Evolutionary conservation across 2,888 invertebrate genomes (phyloP).

Genomic region (Trissonchulus latispiculum): DNA sequence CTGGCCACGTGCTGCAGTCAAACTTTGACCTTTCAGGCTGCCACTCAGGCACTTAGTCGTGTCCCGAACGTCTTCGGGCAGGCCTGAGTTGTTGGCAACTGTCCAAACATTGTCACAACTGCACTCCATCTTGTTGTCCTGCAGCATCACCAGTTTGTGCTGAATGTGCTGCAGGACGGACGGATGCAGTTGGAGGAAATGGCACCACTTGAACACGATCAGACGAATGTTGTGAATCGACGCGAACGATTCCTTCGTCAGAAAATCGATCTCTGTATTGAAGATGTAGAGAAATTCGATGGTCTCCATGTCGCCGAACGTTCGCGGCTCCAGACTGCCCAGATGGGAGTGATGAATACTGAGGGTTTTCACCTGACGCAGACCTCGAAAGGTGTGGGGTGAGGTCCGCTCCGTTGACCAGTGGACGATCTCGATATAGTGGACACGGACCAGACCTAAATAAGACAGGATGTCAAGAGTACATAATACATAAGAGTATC

Average conservation of each 20-base stretch:
- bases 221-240: conserved; percentile 14
- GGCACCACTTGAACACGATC: conserved; percentile 9
- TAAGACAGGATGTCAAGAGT: too few relatives aligned
- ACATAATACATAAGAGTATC: too few relatives aligned
- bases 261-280: background rate
- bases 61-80: background rate
- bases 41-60: background rate
- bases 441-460: conserved; percentile 2
- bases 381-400: conserved; percentile 9
- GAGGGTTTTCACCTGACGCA: conserved; percentile 7
- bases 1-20: background rate
- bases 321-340: background rate
- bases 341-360: conserved; percentile 13
- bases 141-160: background rate
- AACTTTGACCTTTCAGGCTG: background rate
- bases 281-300: conserved; percentile 10
- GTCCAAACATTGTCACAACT: background rate
- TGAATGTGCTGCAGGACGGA: background rate
- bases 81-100: background rate
- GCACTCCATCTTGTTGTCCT: conserved; percentile 7
- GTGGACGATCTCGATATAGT: conserved; percentile 7
- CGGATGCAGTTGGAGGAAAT: background rate
- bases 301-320: conserved; percentile 8
- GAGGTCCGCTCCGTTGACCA: background rate
- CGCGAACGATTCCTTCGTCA: background rate